Evolutionary conservation across 2,113 vertebrate genomes (phyloP), one percentile per base, ranked within the genome.

Genomic region (Limanda limanda): DNA sequence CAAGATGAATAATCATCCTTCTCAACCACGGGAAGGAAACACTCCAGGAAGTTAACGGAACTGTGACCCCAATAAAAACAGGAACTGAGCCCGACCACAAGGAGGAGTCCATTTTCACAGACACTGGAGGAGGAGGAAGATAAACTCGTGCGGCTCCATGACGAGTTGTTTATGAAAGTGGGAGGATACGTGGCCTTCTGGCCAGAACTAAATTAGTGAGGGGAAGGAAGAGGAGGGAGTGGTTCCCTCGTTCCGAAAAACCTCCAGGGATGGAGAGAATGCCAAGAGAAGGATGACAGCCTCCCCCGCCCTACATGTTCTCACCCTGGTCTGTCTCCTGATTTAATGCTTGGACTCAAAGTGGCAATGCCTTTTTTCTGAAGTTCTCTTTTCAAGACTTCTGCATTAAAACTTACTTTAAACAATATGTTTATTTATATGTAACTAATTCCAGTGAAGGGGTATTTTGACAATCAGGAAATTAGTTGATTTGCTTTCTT

Each of bases 151-250:
- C 71, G 72, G 68, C 69, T 77, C 42, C 54, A 66, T 31, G 63
- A 61, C 45, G 1, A 52, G 67, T 72, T 89, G 88, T 91, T 93
- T 87, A 76, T 57, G 66, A 74, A 76, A 79, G 69, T 70, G 63
- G 80, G 78, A 92, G 87, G 85, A 89, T 83, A 79, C 61, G 52
- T 68, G 78, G 83, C 85, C 79, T 76, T 81, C 88, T 52, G 54
- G 62, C 71, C 76, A 80, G 70, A 81, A 47, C 79, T 77, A 88
- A 91, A 86, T 90, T 81, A 83, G 82, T 37, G 47, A 77, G 76
- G 71, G 91, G 93, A 92, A 92, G 92, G 92, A 92, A 94, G 81
- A 51, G 74, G 84, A 90, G 90, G 92, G 92, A 79, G 91, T 72
- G 85, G 88, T 59, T 61, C 80, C 6, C 55, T 89, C 62, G 14